These are phyloP conservation scores for Chrysemys picta DNA, from an alignment of 2,113 vertebrate genomes.

Conservation along the genomic window DNA sequence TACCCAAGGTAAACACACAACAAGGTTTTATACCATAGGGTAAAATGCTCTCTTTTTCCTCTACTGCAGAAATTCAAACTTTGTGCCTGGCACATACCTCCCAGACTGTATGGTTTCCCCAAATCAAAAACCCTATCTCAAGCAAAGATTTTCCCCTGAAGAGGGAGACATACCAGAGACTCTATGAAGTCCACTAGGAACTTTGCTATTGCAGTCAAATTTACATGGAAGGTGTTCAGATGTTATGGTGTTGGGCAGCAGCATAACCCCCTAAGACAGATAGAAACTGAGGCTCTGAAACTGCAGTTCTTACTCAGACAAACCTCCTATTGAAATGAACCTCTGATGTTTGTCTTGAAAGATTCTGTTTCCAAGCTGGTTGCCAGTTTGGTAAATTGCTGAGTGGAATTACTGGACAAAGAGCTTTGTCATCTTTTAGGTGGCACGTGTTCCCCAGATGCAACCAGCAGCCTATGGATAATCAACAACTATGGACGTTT, in stretches of 20 bases:
- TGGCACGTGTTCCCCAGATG: slow-evolving; percentile 2
- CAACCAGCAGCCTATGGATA: slow-evolving; percentile 43
- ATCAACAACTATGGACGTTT: background rate
- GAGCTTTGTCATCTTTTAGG: background rate
- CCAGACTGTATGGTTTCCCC: background rate
- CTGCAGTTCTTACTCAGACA: background rate
- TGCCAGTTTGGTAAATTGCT: background rate
- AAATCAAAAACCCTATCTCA: background rate
- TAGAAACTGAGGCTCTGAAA: background rate
- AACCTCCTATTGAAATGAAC: background rate
- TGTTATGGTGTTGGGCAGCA: background rate
- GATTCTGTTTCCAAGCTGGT: background rate
- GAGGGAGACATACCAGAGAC: background rate
- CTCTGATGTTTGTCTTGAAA: background rate
- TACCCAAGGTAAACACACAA: background rate
- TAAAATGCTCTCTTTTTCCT: background rate
- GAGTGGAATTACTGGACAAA: background rate
- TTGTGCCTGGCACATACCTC: background rate
- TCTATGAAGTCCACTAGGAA: background rate
- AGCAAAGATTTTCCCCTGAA: background rate
- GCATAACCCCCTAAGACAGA: background rate
- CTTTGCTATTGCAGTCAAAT: background rate
- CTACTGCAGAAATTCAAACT: background rate
- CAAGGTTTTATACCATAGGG: background rate
- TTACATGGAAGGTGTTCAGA: background rate